These are phyloP conservation scores for Octopus sinensis DNA, from an alignment of 1,140 invertebrate species.

Conservation along the genomic window DNA sequence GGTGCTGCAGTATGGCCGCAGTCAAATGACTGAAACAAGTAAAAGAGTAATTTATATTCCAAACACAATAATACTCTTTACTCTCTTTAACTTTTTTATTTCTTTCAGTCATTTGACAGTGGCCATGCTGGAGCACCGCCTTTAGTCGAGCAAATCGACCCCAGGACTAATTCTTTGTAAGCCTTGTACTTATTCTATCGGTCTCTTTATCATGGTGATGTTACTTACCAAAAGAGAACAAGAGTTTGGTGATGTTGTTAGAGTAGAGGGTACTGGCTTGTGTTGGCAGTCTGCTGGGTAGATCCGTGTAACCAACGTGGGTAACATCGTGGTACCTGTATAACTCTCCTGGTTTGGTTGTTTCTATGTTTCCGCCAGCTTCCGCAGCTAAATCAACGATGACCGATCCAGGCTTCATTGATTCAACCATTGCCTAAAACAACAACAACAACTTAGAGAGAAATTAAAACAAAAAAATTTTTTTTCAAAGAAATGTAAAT, in stretches of 20 bases:
- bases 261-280: slow-evolving; percentile 83
- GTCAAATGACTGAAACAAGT: too few species aligned
- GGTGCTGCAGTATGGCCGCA: too few species aligned
- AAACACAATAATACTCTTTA: too few species aligned
- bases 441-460: slow-evolving; percentile 8
- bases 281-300: slow-evolving; percentile 79
- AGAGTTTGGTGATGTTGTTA: slow-evolving; percentile 86
- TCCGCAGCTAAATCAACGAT: slow-evolving; percentile 87
- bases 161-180: too few species aligned
- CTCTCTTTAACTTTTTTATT: too few species aligned
- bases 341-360: slow-evolving; percentile 76
- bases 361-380: slow-evolving; percentile 84
- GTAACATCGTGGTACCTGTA: slow-evolving; percentile 73
- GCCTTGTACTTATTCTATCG: too few species aligned
- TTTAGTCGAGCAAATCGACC: too few species aligned
- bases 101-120: too few species aligned
- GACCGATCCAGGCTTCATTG: slow-evolving; percentile 86
- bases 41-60: too few species aligned
- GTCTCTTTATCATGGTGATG: too few species aligned
- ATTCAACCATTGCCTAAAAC: slow-evolving; percentile 72
- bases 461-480: not conserved
- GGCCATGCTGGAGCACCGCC: too few species aligned
- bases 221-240: slow-evolving; percentile 71
- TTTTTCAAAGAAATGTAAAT: slow-evolving; percentile 4
- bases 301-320: slow-evolving; percentile 82